Conservation (phyloP, 1,140 invertebrate genomes). For the Drosophila novamexicana region DNA sequence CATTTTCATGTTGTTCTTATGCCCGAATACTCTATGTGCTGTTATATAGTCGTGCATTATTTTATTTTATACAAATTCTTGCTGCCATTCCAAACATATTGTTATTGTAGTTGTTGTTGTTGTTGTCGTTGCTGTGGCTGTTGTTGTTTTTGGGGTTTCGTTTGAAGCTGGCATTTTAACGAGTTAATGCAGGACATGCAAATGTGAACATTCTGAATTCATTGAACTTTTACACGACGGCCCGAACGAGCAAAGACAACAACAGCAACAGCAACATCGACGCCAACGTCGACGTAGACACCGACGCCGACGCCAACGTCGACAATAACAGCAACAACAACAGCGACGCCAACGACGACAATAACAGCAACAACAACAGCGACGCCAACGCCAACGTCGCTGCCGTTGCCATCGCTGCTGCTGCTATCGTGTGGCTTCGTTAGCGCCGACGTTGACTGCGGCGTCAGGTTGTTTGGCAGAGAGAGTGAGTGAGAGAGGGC, state of each 20-base stretch:
- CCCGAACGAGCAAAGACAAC: constrained; percentile 18
- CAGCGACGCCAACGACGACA: background rate
- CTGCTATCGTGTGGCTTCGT: constrained; percentile 34
- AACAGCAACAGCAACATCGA: constrained; percentile 15
- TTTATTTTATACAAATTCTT: constrained; percentile 78
- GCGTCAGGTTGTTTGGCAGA: constrained; percentile 14
- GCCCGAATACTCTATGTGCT: constrained; percentile 9
- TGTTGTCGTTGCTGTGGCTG: constrained; percentile 20
- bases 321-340: constrained; percentile 3
- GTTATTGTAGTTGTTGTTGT: constrained; percentile 18
- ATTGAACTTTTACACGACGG: constrained; percentile 69
- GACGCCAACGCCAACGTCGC: constrained; percentile 1
- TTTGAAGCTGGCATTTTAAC: constrained; percentile 69
- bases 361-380: constrained; percentile 4
- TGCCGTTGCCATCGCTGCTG: constrained; percentile 7
- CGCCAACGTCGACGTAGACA: background rate
- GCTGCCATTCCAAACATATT: constrained; percentile 48
- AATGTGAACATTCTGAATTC: constrained; percentile 78
- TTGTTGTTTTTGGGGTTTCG: constrained; percentile 18
- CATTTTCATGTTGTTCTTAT: constrained; percentile 72
- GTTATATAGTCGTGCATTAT: constrained; percentile 42
- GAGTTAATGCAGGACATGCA: constrained; percentile 81
- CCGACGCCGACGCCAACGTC: constrained; percentile 1
- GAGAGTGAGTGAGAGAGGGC: background rate
- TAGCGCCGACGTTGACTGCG: background rate